Percentiles rank a stretch among this genome's conserved stretches.
These are phyloP conservation scores for Anthoptus insignis DNA, from an alignment of 2,888 invertebrate species.

Conservation along the genomic window DNA sequence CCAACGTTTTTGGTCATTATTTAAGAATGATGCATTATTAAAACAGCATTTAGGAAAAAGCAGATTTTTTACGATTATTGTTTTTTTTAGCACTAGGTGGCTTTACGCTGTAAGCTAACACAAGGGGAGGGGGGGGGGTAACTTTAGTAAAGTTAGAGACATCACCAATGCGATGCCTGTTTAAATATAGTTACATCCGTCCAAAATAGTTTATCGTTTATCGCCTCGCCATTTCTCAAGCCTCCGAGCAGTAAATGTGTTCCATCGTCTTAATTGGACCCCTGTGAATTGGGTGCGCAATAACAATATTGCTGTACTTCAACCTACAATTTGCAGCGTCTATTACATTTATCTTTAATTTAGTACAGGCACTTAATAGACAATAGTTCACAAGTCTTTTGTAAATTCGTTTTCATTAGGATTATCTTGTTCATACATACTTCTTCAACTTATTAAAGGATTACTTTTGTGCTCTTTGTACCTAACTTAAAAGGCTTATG, in stretches of 20 bases:
- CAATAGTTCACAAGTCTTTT: neutral
- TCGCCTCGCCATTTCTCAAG: neutral
- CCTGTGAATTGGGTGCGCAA: constrained; percentile 42
- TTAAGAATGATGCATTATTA: too few species aligned
- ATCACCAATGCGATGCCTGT: too few species aligned
- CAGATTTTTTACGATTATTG: too few species aligned
- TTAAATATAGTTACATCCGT: too few species aligned
- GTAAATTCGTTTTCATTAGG: neutral
- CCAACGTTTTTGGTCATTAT: too few species aligned
- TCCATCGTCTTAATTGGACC: constrained; percentile 58
- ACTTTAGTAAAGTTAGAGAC: too few species aligned
- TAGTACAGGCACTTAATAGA: neutral
- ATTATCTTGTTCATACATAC: neutral
- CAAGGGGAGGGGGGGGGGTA: too few species aligned
- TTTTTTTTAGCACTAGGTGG: too few species aligned
- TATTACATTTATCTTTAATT: constrained; percentile 13
- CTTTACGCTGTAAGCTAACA: too few species aligned
- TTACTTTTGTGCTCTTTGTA: too few species aligned
- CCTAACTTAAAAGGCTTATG: too few species aligned
- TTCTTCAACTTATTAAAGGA: neutral
- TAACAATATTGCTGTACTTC: constrained; percentile 46
- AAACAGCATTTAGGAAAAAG: too few species aligned
- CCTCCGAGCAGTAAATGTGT: constrained; percentile 1
- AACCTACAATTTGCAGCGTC: constrained; percentile 45
- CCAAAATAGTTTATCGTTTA: neutral